These are phyloP conservation scores for Metopia argyrocephala DNA, from an alignment of 2,888 invertebrate genomes.

Conservation along the genomic window DNA sequence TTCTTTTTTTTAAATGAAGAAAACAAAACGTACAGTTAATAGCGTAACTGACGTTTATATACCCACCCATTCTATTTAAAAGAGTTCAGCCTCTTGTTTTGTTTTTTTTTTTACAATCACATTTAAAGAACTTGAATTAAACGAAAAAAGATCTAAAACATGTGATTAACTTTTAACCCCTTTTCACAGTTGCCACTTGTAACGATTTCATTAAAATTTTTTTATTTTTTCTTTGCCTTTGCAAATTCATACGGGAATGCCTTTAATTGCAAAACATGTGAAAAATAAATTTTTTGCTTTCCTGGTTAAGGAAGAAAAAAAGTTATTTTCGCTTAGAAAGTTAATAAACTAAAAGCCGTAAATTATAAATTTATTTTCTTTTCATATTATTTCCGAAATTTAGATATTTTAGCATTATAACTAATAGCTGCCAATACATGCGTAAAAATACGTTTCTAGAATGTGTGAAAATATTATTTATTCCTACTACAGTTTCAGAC, in stretches of 20 bases:
- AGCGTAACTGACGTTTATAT: slow-evolving; percentile 1
- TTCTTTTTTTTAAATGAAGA: slow-evolving; percentile 1
- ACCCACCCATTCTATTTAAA: slow-evolving; percentile 3
- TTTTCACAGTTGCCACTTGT: slow-evolving; percentile 15
- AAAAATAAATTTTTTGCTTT: neutral
- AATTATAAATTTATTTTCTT: too few relatives aligned
- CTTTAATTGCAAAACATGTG: neutral
- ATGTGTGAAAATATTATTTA: too few relatives aligned
- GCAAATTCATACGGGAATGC: neutral
- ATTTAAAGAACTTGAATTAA: neutral
- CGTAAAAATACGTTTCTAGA: too few relatives aligned
- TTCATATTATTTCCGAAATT: too few relatives aligned
- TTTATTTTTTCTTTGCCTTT: too few relatives aligned
- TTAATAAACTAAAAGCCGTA: too few relatives aligned
- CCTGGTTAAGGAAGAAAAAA: too few relatives aligned
- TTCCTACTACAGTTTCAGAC: too few relatives aligned
- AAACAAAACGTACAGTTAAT: neutral
- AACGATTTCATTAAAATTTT: slow-evolving; percentile 21
- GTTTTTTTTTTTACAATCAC: too few relatives aligned
- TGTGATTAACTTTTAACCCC: slow-evolving; percentile 36
- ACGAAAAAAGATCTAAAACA: slow-evolving; percentile 10
- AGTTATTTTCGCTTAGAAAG: too few relatives aligned
- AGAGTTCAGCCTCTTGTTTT: neutral
- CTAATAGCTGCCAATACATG: too few relatives aligned
- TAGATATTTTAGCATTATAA: too few relatives aligned